These are phyloP conservation scores for Poecilia velifera DNA, from an alignment of 2,797 vertebrate species.

Conservation along the genomic window DNA sequence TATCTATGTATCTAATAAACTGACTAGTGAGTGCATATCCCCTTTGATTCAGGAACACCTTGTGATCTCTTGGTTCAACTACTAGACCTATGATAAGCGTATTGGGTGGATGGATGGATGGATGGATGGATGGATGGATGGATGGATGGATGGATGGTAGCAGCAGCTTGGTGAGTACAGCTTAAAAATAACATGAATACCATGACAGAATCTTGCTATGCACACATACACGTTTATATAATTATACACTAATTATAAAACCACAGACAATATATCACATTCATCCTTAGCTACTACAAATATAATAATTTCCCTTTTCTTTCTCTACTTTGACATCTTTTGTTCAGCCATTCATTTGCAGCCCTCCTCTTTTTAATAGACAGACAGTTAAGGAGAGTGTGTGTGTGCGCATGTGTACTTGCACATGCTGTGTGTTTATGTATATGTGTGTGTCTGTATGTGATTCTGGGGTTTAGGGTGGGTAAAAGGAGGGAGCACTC, in stretches of 20 bases:
- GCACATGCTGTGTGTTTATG: conserved; percentile 17
- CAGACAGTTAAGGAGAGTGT: conserved; percentile 59
- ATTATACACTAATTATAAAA: conserved; percentile 76
- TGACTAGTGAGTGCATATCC: not conserved
- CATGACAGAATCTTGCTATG: not conserved
- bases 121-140: not conserved
- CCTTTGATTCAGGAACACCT: not conserved
- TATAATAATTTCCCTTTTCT: conserved; percentile 62
- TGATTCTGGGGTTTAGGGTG: conserved; percentile 47
- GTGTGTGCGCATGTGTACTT: conserved; percentile 34
- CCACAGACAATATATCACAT: conserved; percentile 67
- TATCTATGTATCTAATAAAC: not conserved
- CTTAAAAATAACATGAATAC: not conserved
- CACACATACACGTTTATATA: not conserved
- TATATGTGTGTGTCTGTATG: conserved; percentile 26
- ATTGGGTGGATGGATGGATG: not conserved
- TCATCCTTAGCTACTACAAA: conserved; percentile 71
- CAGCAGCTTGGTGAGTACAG: not conserved
- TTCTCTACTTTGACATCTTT: conserved; percentile 76
- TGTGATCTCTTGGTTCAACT: not conserved
- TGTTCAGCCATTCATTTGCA: conserved; percentile 78
- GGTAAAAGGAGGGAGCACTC: conserved; percentile 72
- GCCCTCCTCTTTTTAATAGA: conserved; percentile 66
- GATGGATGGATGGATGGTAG: not conserved
- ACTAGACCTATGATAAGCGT: not conserved